Conservation (phyloP, 2,888 invertebrate genomes). For the Arge pagana region DNA sequence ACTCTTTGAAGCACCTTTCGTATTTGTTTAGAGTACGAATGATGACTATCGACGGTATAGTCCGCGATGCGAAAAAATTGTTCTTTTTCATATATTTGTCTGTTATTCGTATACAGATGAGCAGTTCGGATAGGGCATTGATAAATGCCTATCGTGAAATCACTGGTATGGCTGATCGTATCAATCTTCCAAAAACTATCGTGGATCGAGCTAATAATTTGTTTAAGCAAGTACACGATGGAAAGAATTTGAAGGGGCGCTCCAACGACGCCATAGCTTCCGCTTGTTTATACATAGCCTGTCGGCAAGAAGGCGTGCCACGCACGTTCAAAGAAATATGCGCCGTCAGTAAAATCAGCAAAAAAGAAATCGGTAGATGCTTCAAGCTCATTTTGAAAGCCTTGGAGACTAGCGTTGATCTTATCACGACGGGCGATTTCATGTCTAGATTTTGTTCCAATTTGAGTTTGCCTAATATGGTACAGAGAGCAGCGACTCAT, state of each 20-base stretch:
- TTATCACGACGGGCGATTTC: slow-evolving; percentile 98
- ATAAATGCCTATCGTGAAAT: slow-evolving; percentile 97
- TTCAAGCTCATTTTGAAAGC: slow-evolving; percentile 97
- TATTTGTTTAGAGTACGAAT: too few relatives aligned
- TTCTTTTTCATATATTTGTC: too few relatives aligned
- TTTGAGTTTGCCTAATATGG: slow-evolving; percentile 85
- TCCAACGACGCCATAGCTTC: slow-evolving; percentile 98
- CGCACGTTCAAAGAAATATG: slow-evolving; percentile 99
- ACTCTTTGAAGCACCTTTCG: too few relatives aligned
- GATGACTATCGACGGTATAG: too few relatives aligned
- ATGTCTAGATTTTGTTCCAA: slow-evolving; percentile 99
- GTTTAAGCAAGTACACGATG: slow-evolving; percentile 98
- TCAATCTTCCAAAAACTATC: slow-evolving; percentile 95
- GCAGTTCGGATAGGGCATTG: slow-evolving; percentile 92
- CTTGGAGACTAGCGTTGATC: slow-evolving; percentile 93
- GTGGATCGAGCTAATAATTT: slow-evolving; percentile 95
- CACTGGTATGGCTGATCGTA: slow-evolving; percentile 96
- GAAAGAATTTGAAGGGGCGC: slow-evolving; percentile 92
- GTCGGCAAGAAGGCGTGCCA: slow-evolving; percentile 97
- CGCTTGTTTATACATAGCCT: slow-evolving; percentile 98
- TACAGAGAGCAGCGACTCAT: slow-evolving; percentile 92
- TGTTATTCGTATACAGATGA: slow-evolving; percentile 72
- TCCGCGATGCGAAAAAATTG: too few relatives aligned
- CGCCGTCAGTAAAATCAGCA: slow-evolving; percentile 97
- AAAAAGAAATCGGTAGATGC: slow-evolving; percentile 98